Evolutionary conservation across 2,113 vertebrate genomes (phyloP).

Genomic region (Aramus guarauna): DNA sequence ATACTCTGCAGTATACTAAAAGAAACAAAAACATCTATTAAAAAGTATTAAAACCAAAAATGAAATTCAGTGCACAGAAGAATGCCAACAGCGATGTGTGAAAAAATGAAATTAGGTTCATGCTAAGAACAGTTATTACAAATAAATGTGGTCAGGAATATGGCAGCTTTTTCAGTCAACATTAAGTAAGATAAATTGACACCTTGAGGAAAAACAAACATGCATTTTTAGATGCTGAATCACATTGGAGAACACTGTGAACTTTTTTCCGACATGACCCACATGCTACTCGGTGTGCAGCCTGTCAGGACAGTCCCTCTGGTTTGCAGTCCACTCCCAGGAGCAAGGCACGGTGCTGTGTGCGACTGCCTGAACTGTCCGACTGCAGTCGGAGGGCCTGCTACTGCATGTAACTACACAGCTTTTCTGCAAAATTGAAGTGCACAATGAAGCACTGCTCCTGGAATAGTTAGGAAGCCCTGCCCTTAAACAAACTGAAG

Average conservation of each 20-base stretch:
- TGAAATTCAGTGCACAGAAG: background rate
- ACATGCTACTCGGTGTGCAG: background rate
- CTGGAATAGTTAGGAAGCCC: background rate
- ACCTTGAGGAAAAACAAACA: background rate
- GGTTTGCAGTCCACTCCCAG: background rate
- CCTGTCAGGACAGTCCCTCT: background rate
- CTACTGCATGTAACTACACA: background rate
- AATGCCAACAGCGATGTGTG: background rate
- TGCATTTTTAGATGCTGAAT: constrained; percentile 30
- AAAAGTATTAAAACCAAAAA: background rate
- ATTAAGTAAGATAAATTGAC: constrained; percentile 9
- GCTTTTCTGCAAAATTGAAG: background rate
- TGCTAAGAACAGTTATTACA: background rate
- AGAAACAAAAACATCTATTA: background rate
- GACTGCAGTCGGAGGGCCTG: background rate
- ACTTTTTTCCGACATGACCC: background rate
- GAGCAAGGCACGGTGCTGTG: background rate
- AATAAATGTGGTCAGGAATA: background rate
- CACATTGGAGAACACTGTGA: background rate
- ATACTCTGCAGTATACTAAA: background rate
- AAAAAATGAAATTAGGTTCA: background rate
- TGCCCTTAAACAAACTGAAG: background rate
- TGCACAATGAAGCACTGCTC: fast-evolving
- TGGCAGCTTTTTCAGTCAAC: background rate
- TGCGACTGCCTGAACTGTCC: fast-evolving